These are phyloP conservation scores for Phortica variegata DNA, from an alignment of 1,140 invertebrate species.

Conservation along the genomic window DNA sequence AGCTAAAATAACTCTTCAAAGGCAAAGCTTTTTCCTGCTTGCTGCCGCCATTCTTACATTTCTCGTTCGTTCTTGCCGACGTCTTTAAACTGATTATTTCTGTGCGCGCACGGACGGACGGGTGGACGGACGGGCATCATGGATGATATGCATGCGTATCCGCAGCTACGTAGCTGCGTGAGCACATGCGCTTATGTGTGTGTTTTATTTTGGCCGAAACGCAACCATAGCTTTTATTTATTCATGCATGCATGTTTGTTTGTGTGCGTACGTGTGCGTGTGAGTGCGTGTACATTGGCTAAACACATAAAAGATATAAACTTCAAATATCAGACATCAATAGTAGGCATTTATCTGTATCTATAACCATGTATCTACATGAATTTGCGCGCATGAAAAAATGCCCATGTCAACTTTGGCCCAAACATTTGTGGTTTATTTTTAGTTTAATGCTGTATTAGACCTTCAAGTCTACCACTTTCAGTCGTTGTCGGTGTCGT, in stretches of 20 bases:
- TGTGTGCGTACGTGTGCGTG: slow-evolving; percentile 1
- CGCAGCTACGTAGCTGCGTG: too few relatives aligned
- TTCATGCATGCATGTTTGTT: not conserved
- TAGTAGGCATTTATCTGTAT: slow-evolving; percentile 35
- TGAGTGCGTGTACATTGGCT: slow-evolving; percentile 18
- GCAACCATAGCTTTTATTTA: not conserved
- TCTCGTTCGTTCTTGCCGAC: slow-evolving; percentile 46
- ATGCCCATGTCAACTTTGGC: too few relatives aligned
- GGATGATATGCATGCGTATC: too few relatives aligned
- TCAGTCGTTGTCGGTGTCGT: too few relatives aligned
- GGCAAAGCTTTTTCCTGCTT: too few relatives aligned
- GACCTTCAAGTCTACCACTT: too few relatives aligned
- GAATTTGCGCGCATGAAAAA: too few relatives aligned
- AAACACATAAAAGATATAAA: slow-evolving; percentile 29
- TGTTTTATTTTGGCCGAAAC: not conserved
- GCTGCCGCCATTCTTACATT: too few relatives aligned
- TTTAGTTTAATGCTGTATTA: slow-evolving; percentile 7
- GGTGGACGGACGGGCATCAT: too few relatives aligned
- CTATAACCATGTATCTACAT: not conserved
- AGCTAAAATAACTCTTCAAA: too few relatives aligned
- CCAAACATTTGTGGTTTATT: too few relatives aligned
- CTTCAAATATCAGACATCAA: slow-evolving; percentile 51
- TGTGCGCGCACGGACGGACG: slow-evolving; percentile 23
- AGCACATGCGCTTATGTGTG: not conserved
- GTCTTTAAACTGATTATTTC: slow-evolving; percentile 51